Base-by-base conservation (phyloP, 2,888 invertebrate genomes). In the Neuroscelio doddi region DNA sequence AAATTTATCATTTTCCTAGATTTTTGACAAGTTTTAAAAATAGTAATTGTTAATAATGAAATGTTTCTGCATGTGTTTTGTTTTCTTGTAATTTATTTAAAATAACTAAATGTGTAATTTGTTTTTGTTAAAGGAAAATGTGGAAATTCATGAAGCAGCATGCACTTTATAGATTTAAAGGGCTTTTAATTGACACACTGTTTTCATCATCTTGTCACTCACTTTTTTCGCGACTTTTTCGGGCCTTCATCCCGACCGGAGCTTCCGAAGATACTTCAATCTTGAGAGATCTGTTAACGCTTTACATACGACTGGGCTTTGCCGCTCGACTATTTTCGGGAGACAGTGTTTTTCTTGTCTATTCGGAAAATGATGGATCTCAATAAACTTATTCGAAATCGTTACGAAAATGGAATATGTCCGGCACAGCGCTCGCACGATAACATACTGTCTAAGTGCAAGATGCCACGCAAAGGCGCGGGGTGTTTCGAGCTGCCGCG, bases 211-310 rank as follows among this genome's bases (percentile, higher is more conserved):
- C 16, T 52, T 17, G 24, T 26, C 9, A 81, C 82, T 82, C 77
- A 82, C 82, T 78, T 76, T 81, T 82, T 52, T 82, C 82, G 30
- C 82, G 81, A 46, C 75, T 74, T 75, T 82, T 82, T 36, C 75
- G 75, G 49, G 76, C 70, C 68, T 78, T 77, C 75, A 76, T 78
- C 34, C 64, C 52, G 24, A 42, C 34, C 47, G 61, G 53, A 29
- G 53, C 49, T 49, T 51, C 62, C 46, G 52, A 45, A 17, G 62
- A 44, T 38, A 64, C 57, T 15, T 62, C 62, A 55, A 64, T 68
- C 38, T 51, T 62, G 55, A 55, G 49, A 9, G 50, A 46, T 42
- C n/a, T 7, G 38, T 14, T 44, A 8, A 15, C 17, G 21, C 14
- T 24, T 10, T 21, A 32, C n/a, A 1, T 16, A 8, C 38, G 17